Percentiles rank a stretch among this genome's conserved stretches.
Evolutionary conservation across 2,113 vertebrate genomes (phyloP).

Genomic region (Chroicocephalus ridibundus): DNA sequence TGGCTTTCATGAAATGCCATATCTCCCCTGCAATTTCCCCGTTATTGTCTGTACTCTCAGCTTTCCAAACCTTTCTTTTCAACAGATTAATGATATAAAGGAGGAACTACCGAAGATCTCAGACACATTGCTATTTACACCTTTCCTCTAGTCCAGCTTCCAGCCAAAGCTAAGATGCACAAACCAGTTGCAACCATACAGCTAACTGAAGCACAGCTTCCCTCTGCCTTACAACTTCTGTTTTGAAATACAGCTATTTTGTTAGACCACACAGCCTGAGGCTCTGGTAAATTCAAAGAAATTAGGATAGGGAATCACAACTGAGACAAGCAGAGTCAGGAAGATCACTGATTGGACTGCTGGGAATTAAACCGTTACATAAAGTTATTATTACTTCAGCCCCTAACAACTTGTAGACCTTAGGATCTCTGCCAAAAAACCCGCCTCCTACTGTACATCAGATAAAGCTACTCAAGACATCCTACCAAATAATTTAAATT

Average conservation of each 20-base stretch:
- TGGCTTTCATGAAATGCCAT: not conserved
- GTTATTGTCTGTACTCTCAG: not conserved
- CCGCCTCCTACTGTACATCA: not conserved
- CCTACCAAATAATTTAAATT: not conserved
- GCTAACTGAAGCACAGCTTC: accelerated
- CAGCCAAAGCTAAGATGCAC: not conserved
- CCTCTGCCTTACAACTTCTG: not conserved
- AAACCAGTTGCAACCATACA: not conserved
- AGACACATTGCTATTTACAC: not conserved
- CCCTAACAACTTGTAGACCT: not conserved
- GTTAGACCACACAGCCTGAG: not conserved
- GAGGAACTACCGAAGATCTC: not conserved
- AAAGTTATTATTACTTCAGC: not conserved
- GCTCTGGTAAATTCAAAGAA: not conserved
- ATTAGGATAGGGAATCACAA: not conserved
- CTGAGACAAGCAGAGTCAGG: not conserved
- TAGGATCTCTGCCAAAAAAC: not conserved
- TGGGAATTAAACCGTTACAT: not conserved
- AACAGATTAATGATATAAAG: not conserved
- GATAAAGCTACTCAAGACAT: not conserved
- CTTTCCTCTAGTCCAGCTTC: not conserved
- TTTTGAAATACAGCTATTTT: not conserved
- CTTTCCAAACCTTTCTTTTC: not conserved
- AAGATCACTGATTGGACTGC: not conserved
- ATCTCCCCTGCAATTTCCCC: not conserved